Evolutionary conservation across 2,888 invertebrate species (phyloP).

Genomic region (Eremobia ochroleuca): DNA sequence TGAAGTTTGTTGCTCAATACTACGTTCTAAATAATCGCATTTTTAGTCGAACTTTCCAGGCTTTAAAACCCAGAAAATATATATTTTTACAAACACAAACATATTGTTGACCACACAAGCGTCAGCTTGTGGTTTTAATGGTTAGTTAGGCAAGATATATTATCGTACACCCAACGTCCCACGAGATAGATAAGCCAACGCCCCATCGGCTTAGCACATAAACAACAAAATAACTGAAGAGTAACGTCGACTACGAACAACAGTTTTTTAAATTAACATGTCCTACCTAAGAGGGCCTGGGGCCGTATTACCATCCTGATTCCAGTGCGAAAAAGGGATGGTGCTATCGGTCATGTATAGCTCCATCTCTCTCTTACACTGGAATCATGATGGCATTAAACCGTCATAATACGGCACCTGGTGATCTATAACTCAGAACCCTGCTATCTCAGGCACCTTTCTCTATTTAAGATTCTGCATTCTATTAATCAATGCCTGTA

Average conservation of each 20-base stretch:
- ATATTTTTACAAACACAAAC: not conserved
- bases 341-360: too few relatives aligned
- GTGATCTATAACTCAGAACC: not conserved
- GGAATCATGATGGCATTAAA: too few relatives aligned
- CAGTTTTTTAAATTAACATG: not conserved
- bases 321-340: too few relatives aligned
- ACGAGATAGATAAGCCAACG: not conserved
- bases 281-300: not conserved
- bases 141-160: slow-evolving; percentile 21
- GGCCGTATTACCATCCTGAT: too few relatives aligned
- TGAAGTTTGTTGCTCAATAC: not conserved
- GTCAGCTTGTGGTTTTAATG: slow-evolving; percentile 28
- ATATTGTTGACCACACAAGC: slow-evolving; percentile 1
- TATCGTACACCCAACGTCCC: slow-evolving; percentile 9
- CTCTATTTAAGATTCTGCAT: not conserved
- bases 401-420: too few relatives aligned
- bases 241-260: not conserved
- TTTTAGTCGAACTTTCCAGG: slow-evolving; percentile 22
- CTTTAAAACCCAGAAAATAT: not conserved
- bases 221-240: not conserved
- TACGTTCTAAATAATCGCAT: not conserved
- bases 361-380: too few relatives aligned
- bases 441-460: not conserved
- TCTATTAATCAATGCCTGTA: not conserved
- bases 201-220: not conserved